These are phyloP conservation scores for Phalacrocorax brasilianus DNA, from an alignment of 2,113 vertebrate species.

Conservation along the genomic window DNA sequence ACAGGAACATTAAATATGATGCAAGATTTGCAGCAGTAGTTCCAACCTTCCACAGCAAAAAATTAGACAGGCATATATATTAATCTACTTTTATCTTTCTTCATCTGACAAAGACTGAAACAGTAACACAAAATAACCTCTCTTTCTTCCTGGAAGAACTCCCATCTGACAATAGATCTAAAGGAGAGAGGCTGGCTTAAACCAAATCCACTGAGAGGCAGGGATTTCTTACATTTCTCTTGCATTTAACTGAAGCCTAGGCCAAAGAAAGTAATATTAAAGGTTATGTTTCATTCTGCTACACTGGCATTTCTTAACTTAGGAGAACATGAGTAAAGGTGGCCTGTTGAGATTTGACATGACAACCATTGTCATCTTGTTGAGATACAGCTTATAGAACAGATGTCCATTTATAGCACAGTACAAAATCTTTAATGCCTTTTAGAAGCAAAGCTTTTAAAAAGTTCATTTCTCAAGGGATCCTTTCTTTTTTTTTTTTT, in stretches of 20 bases:
- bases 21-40: not conserved
- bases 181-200: conserved; percentile 70
- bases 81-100: conserved; percentile 38
- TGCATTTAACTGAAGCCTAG: conserved; percentile 66
- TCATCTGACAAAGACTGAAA: conserved; percentile 24
- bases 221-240: conserved; percentile 70
- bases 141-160: conserved; percentile 57
- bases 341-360: conserved; percentile 79
- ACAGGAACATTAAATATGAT: not conserved
- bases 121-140: conserved; percentile 20
- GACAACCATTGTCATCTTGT: conserved; percentile 74
- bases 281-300: conserved; percentile 80
- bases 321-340: conserved; percentile 65
- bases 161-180: conserved; percentile 53
- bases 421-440: conserved; percentile 64
- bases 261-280: conserved; percentile 83
- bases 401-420: conserved; percentile 69
- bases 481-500: not conserved
- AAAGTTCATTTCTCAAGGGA: conserved; percentile 60
- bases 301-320: conserved; percentile 70
- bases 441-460: conserved; percentile 53
- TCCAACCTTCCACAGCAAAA: not conserved
- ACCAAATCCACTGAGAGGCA: conserved; percentile 76
- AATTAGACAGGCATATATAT: not conserved
- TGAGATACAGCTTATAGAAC: conserved; percentile 57